These are phyloP conservation scores for Pegoplata infirma DNA, from an alignment of 2,888 invertebrate species.

Conservation along the genomic window DNA sequence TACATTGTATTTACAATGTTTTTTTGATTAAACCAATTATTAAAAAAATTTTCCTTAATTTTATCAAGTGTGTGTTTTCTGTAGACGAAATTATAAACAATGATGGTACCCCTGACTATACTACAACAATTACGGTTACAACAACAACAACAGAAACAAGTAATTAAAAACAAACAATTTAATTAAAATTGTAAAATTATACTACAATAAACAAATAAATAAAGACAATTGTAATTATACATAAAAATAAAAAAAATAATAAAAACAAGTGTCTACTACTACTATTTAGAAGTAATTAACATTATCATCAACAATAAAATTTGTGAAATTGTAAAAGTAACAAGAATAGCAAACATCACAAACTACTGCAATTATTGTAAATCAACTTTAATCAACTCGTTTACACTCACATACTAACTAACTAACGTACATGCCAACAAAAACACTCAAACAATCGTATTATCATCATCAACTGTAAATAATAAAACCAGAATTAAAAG, in stretches of 20 bases:
- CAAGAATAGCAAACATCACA: not conserved
- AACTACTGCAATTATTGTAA: conserved; percentile 9
- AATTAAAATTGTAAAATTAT: conserved; percentile 45
- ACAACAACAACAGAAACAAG: not conserved
- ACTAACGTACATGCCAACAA: too few species aligned
- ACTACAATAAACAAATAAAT: not conserved
- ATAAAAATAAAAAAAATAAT: too few species aligned
- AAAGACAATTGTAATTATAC: conserved; percentile 32
- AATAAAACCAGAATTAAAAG: conserved; percentile 3
- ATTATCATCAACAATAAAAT: conserved; percentile 11
- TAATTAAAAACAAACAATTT: conserved; percentile 37
- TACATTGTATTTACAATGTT: not conserved
- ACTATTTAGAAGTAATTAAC: too few species aligned
- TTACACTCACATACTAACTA: conserved; percentile 2
- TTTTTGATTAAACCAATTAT: not conserved
- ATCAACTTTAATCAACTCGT: not conserved
- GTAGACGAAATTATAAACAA: not conserved
- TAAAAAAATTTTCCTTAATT: too few species aligned
- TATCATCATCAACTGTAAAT: conserved; percentile 20
- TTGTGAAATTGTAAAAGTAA: too few species aligned
- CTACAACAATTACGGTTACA: conserved; percentile 15
- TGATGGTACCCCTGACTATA: conserved; percentile 26
- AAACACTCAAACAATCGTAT: not conserved
- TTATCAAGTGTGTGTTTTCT: not conserved
- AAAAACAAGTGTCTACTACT: too few species aligned